Base-by-base conservation (phyloP, 2,113 vertebrate genomes). In the Tiliqua scincoides region DNA sequence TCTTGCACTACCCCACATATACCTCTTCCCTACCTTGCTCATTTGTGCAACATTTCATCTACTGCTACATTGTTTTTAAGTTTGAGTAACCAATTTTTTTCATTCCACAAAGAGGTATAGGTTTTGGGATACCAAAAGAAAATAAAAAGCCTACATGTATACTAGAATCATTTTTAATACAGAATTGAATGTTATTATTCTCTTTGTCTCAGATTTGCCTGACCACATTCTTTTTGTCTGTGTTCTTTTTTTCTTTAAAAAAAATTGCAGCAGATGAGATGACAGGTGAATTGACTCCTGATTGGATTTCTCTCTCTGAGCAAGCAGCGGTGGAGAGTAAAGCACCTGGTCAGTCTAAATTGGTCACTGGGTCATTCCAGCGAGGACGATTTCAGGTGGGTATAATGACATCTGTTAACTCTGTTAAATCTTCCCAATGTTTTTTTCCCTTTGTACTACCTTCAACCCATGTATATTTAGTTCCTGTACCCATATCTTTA, bases 361-460 rank as follows among this genome's bases (percentile, higher is more conserved):
- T 37, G 0, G 79, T 90, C 71, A 88, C 76, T 78, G 94, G 91
- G 86, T 92, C 95, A 79, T 96, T 96, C 87, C 95, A 95, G 79
- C 93, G 92, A 73, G 95, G 95, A 35, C 94, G 95, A 32, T 95
- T 96, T 84, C 95, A 96, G 95, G 95, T 96, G 82, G 85, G 91
- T 92, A 70, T 86, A 79, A 74, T 63, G 20, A 73, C 8, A 62
- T 48, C 11, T 2, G 59, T 35, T 52, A 75, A 48, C 54, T 54
- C 30, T 30, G 18, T 25, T 77, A n/a, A 17, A 84, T 3, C 40
- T n/a, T n/a, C n/a, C n/a, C n/a, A n/a, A n/a, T n/a, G n/a, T n/a
- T n/a, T n/a, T n/a, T n/a, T n/a, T n/a, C n/a, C n/a, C n/a, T n/a
- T n/a, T n/a, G n/a, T n/a, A n/a, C n/a, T n/a, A n/a, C n/a, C n/a